Percentiles rank a stretch among this genome's conserved stretches.
phyloP scores from a whole-genome alignment of 1,140 invertebrate genomes.

The Brevipalpus yothersi region DNA sequence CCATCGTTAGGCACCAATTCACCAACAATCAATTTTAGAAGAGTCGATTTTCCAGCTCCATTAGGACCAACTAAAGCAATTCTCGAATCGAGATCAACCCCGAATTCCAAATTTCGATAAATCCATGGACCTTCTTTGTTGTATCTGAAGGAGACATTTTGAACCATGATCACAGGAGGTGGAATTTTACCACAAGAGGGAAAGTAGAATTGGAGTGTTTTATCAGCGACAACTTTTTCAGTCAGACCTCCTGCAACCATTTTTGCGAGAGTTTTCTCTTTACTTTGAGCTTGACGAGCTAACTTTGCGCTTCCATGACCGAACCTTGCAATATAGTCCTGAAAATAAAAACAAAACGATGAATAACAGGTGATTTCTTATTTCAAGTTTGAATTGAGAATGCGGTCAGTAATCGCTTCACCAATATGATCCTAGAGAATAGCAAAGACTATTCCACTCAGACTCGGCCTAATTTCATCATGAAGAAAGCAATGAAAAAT shows the following conservation, averaged over 20 bases:
- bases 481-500: not conserved
- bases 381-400: not conserved
- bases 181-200: constrained; percentile 87
- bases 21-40: constrained; percentile 81
- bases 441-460: not conserved
- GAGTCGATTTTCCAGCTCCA: constrained; percentile 91
- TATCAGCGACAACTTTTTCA: constrained; percentile 72
- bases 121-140: constrained; percentile 62
- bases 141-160: constrained; percentile 89
- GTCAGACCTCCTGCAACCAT: constrained; percentile 95
- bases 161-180: constrained; percentile 96
- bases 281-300: constrained; percentile 91
- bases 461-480: constrained; percentile 8
- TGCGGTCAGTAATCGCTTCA: not conserved
- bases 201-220: constrained; percentile 79
- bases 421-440: not conserved
- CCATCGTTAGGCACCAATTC: constrained; percentile 81
- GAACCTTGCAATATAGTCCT: constrained; percentile 96
- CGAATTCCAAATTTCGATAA: constrained; percentile 94
- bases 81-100: constrained; percentile 91
- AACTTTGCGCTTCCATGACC: constrained; percentile 97
- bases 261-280: constrained; percentile 95
- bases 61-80: constrained; percentile 95
- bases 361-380: not conserved
- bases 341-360: constrained; percentile 13